Percentiles rank a stretch among this genome's conserved stretches.
Evolutionary conservation across 1,140 invertebrate genomes (phyloP).

Genomic region (Mylabris phalerata): DNA sequence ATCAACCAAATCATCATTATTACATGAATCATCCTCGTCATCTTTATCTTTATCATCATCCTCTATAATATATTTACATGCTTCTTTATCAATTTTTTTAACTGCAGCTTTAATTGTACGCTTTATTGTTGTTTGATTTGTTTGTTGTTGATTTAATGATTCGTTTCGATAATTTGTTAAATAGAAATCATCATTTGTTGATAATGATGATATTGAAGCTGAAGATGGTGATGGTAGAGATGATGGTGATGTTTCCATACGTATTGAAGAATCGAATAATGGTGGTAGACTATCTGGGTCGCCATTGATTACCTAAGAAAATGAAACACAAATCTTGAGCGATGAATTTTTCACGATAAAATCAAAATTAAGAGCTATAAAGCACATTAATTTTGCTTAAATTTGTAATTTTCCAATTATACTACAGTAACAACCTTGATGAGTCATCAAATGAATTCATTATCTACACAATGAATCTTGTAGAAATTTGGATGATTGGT

Average conservation of each 20-base stretch:
- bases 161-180: conserved; percentile 6
- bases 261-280: background rate
- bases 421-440: too few species aligned
- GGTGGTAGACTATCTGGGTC: background rate
- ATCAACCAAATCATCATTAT: conserved; percentile 28
- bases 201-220: too few species aligned
- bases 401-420: too few species aligned
- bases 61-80: conserved; percentile 32
- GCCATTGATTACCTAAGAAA: background rate
- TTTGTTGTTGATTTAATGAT: background rate
- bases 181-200: conserved; percentile 4
- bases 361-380: too few species aligned
- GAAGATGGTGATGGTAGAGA: too few species aligned
- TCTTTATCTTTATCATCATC: conserved; percentile 13
- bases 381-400: too few species aligned
- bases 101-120: conserved; percentile 21
- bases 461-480: too few species aligned
- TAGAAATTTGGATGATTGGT: too few species aligned
- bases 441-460: too few species aligned
- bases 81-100: conserved; percentile 35
- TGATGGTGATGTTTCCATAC: background rate
- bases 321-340: background rate
- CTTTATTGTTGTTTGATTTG: background rate
- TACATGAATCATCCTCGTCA: conserved; percentile 19
- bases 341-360: too few species aligned